Base-by-base conservation (phyloP, 1,140 invertebrate genomes). In the Bombus difficillimus region DNA sequence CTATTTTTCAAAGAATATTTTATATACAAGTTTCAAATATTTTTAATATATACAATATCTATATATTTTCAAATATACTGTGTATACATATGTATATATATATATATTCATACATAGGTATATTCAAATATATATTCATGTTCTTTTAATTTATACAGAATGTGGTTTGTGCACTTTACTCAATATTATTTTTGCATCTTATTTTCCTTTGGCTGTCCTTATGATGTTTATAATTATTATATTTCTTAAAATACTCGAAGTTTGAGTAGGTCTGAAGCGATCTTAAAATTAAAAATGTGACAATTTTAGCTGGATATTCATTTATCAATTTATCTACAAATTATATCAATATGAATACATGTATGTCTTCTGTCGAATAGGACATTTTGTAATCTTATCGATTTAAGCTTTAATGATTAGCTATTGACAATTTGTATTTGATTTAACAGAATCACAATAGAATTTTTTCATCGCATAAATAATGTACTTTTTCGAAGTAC, bases 321-420 rank as follows among this genome's bases (percentile, higher is more conserved):
- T 25, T 69, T 41, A 62, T 62, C n/a, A n/a, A 12, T 62, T 28
- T 79, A 18, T 80, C 79, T 79, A 62, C 47, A 78, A 68, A 83
- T 37, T 13, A 15, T 47, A 6, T 64, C 41, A 71, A 34, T 13
- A 37, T 12, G n/a, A 41, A 69, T 53, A 53, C 47, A 8, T 6
- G 18, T 53, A 53, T 69, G 47, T 34, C 8, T 18, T 37, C 0
- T 9, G 64, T 22, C 28, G 47, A 84, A 6, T 53, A 53, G 0
- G 47, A 22, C 43, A 80, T 62, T 85, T 57, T 34, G n/a, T 80
- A 80, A 85, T 85, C 83, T 85, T 85, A 85, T 85, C 76, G 62
- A 18, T n/a, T 32, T 28, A 25, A 32, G 53, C 72, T 32, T 41
- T 62, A 47, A 53, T 71, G 75, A 85, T 79, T 78, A 34, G 68